A percentile compares a stretch with the other conserved stretches of the same genome.
phyloP scores from a whole-genome alignment of 2,113 vertebrate genomes.

The Cacatua alba region DNA sequence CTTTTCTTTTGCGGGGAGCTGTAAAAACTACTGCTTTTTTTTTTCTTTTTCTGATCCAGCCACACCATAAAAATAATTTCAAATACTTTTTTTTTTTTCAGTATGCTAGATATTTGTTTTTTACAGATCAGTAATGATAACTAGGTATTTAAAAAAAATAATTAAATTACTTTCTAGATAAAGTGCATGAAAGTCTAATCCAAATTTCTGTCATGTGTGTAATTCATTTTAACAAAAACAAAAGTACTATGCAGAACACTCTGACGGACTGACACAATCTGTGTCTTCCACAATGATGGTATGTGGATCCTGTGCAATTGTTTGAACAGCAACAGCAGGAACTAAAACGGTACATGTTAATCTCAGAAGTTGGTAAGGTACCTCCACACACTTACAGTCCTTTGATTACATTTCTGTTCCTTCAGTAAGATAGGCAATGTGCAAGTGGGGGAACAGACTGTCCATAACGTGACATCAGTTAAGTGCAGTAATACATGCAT shows the following conservation, averaged over 20 bases:
- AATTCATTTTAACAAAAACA: neutral
- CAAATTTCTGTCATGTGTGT: neutral
- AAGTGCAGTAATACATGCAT: neutral
- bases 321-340: neutral
- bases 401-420: neutral
- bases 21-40: neutral
- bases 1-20: neutral
- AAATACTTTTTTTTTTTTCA: neutral
- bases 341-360: neutral
- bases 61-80: no score
- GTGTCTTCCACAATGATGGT: neutral
- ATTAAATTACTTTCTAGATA: neutral
- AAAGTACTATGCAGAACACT: neutral
- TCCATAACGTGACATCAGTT: neutral
- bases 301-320: neutral
- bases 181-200: neutral
- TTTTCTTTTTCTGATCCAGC: neutral
- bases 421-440: neutral
- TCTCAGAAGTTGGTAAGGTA: neutral
- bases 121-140: neutral
- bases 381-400: neutral
- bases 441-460: neutral
- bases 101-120: neutral
- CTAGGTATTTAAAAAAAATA: neutral
- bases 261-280: neutral